These are phyloP conservation scores for Mystacornis crossleyi DNA, from an alignment of 2,113 vertebrate species.

Conservation along the genomic window DNA sequence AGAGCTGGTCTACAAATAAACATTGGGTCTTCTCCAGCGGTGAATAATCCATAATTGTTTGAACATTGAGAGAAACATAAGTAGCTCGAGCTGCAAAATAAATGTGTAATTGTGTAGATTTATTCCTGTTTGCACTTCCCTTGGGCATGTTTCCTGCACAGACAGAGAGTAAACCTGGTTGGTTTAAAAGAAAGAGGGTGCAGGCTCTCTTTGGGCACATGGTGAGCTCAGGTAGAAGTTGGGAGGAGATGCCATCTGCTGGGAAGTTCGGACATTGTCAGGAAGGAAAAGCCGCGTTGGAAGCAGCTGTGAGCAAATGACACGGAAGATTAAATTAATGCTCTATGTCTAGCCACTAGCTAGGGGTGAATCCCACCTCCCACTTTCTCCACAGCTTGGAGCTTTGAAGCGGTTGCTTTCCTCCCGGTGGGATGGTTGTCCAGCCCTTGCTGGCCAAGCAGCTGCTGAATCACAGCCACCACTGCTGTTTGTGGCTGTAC, in stretches of 20 bases:
- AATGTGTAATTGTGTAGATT: not conserved
- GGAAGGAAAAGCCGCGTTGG: not conserved
- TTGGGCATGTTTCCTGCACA: not conserved
- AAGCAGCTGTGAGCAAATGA: not conserved
- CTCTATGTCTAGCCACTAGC: not conserved
- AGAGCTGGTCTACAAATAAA: not conserved
- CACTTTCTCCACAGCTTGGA: not conserved
- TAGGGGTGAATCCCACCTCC: not conserved
- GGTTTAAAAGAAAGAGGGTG: not conserved
- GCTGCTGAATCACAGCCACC: not conserved
- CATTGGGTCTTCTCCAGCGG: not conserved
- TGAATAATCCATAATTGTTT: not conserved
- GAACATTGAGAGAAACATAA: not conserved
- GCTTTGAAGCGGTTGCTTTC: accelerated
- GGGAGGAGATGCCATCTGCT: constrained; percentile 77
- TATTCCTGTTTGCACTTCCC: not conserved
- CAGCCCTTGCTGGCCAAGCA: not conserved
- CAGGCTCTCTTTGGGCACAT: constrained; percentile 9
- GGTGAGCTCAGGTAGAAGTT: constrained; percentile 49
- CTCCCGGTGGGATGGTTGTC: not conserved
- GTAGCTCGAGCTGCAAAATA: not conserved
- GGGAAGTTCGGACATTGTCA: constrained; percentile 53
- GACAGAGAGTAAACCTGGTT: not conserved
- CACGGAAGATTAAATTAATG: not conserved
- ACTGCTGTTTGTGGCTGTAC: not conserved